Percentiles rank a stretch among this genome's conserved stretches.
These are phyloP conservation scores for Lepisosteus osseus DNA, from an alignment of 2,113 vertebrate species.

Conservation along the genomic window DNA sequence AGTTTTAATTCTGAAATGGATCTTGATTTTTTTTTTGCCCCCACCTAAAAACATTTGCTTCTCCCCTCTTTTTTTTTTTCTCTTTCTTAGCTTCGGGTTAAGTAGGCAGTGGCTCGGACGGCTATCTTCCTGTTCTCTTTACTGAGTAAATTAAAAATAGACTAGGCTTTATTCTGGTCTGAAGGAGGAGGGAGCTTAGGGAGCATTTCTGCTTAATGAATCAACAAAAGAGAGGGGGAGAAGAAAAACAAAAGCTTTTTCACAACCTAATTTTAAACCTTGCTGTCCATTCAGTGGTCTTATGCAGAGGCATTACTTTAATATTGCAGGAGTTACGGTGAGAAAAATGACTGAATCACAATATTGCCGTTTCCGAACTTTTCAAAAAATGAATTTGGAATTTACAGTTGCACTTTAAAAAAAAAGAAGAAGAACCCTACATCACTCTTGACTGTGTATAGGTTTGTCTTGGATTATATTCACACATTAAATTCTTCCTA, in stretches of 20 bases:
- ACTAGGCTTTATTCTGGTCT: slow-evolving; percentile 16
- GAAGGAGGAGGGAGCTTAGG: slow-evolving; percentile 9
- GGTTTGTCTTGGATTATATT: no score
- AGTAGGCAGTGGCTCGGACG: slow-evolving; percentile 6
- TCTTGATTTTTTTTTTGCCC: neutral
- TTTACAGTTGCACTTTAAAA: no score
- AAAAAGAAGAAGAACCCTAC: no score
- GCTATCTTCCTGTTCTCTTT: slow-evolving; percentile 1
- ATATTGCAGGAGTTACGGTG: slow-evolving; percentile 43
- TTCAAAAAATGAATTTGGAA: no score
- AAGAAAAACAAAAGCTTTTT: slow-evolving; percentile 45
- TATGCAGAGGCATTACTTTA: slow-evolving; percentile 37
- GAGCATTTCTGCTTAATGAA: slow-evolving; percentile 39
- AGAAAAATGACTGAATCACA: slow-evolving; percentile 15
- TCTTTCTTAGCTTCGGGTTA: neutral
- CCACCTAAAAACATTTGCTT: neutral
- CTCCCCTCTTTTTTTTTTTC: slow-evolving; percentile 4
- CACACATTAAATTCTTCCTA: no score
- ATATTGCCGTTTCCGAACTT: no score
- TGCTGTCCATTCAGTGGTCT: slow-evolving; percentile 35
- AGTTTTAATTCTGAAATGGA: slow-evolving; percentile 13
- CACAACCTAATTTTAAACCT: slow-evolving; percentile 30
- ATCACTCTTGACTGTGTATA: no score
- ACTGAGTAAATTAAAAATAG: slow-evolving; percentile 12
- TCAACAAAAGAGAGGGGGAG: slow-evolving; percentile 39